These are phyloP conservation scores for Druon quercuslanigerum DNA, from an alignment of 1,140 invertebrate genomes.

Conservation along the genomic window DNA sequence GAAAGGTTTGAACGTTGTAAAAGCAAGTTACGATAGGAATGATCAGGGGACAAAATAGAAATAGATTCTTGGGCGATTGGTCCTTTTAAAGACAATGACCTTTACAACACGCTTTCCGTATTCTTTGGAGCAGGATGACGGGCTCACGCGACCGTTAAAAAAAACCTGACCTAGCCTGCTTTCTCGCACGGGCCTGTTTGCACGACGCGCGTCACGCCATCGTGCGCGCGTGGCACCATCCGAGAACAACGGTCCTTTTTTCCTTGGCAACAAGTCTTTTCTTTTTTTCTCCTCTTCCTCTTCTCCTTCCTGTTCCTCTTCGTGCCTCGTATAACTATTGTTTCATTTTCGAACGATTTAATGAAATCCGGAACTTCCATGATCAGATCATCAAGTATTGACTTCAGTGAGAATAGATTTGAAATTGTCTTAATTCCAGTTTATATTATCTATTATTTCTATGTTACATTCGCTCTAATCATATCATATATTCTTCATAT, in stretches of 20 bases:
- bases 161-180: conserved; percentile 65
- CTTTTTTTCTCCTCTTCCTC: conserved; percentile 13
- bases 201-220: conserved; percentile 53
- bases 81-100: conserved; percentile 30
- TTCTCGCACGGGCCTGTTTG: conserved; percentile 36
- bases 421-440: not conserved
- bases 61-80: conserved; percentile 18
- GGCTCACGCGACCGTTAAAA: conserved; percentile 70
- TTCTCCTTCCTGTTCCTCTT: not conserved
- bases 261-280: conserved; percentile 25
- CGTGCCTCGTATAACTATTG: conserved; percentile 1
- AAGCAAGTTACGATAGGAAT: not conserved
- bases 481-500: too few species aligned
- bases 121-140: conserved; percentile 59
- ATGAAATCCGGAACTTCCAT: not conserved
- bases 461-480: not conserved
- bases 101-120: conserved; percentile 14
- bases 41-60: not conserved
- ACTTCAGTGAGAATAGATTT: not conserved
- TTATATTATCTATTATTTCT: not conserved
- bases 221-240: conserved; percentile 45
- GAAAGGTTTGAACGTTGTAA: not conserved
- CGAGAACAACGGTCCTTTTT: conserved; percentile 29
- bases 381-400: conserved; percentile 3
- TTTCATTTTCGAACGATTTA: not conserved